Conservation (phyloP, 2,797 vertebrate species). For the Semaprochilodus insignis region DNA sequence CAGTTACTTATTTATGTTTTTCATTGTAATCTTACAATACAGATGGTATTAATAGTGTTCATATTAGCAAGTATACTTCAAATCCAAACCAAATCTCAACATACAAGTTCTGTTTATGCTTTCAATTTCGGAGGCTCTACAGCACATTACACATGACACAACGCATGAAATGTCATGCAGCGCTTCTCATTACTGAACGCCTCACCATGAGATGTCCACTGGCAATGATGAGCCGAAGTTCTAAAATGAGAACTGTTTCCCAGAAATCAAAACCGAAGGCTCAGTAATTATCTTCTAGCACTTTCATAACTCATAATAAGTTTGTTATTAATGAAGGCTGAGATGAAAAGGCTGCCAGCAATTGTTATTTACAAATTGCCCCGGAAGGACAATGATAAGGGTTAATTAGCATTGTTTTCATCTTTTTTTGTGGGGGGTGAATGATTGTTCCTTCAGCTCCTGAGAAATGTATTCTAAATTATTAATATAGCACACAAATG, state of each 20-base stretch:
- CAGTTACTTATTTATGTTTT: too few species aligned
- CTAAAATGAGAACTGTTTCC: constrained; percentile 7
- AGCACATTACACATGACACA: not conserved
- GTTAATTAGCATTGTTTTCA: constrained; percentile 48
- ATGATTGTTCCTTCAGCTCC: constrained; percentile 18
- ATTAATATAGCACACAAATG: constrained; percentile 32
- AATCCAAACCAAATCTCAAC: not conserved
- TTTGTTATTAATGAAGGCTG: constrained; percentile 43
- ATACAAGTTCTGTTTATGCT: not conserved
- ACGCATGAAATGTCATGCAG: not conserved
- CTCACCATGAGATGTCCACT: not conserved
- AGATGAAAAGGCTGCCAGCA: constrained; percentile 37
- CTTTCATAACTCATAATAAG: constrained; percentile 34
- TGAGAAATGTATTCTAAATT: constrained; percentile 36
- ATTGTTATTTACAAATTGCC: not conserved
- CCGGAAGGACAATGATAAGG: constrained; percentile 43
- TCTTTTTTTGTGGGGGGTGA: constrained; percentile 18
- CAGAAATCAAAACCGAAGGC: constrained; percentile 13
- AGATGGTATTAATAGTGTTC: too few species aligned
- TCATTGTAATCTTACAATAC: too few species aligned
- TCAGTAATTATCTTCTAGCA: constrained; percentile 18
- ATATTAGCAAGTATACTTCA: not conserved
- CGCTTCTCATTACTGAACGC: not conserved
- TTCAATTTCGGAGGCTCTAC: not conserved
- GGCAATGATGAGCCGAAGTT: not conserved